phyloP scores from a whole-genome alignment of 2,888 invertebrate genomes.

The Fragum fragum region DNA sequence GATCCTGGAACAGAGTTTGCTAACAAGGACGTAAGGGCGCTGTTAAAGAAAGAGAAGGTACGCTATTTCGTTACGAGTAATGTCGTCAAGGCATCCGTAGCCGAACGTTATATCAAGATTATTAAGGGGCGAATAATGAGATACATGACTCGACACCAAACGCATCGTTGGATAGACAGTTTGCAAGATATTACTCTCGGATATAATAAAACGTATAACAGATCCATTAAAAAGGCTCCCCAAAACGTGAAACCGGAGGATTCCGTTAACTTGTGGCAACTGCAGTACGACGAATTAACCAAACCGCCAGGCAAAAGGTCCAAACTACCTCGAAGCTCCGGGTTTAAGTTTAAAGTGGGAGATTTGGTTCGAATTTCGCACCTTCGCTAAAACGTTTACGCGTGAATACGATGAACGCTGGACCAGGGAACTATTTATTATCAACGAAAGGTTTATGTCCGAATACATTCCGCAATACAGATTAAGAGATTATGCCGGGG shows the following conservation, averaged over 20 bases:
- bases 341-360: slow-evolving; percentile 49
- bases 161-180: slow-evolving; percentile 48
- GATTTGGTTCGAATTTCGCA: slow-evolving; percentile 44
- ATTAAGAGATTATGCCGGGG: slow-evolving; percentile 36
- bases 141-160: slow-evolving; percentile 51
- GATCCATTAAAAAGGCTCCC: slow-evolving; percentile 54
- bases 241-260: slow-evolving; percentile 39
- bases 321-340: background rate
- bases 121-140: slow-evolving; percentile 46
- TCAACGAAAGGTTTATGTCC: slow-evolving; percentile 45
- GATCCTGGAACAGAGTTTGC: slow-evolving; percentile 52
- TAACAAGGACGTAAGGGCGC: slow-evolving; percentile 40
- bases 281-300: slow-evolving; percentile 32
- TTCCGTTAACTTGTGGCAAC: slow-evolving; percentile 40
- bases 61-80: slow-evolving; percentile 51
- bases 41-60: slow-evolving; percentile 41
- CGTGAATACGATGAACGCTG: slow-evolving; percentile 53
- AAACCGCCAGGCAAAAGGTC: slow-evolving; percentile 6
- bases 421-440: slow-evolving; percentile 45
- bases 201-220: slow-evolving; percentile 56
- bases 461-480: slow-evolving; percentile 46
- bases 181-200: slow-evolving; percentile 41
- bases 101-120: slow-evolving; percentile 50
- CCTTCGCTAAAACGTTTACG: slow-evolving; percentile 30
- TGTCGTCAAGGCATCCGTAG: slow-evolving; percentile 43